Conservation (phyloP, 2,113 vertebrate genomes). For the Dasyurus viverrinus region DNA sequence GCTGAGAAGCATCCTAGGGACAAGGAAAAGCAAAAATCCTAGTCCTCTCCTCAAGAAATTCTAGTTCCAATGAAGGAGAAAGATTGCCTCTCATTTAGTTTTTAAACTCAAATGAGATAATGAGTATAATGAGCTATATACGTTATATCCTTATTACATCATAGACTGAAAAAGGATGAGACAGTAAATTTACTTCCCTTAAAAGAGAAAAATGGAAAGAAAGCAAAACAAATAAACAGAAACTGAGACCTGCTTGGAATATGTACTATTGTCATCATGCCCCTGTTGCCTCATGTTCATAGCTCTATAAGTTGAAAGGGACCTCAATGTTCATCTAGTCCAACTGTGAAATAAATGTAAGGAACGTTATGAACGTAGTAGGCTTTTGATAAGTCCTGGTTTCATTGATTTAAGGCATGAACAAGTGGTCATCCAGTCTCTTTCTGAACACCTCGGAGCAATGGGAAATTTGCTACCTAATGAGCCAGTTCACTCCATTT, state of each 20-base stretch:
- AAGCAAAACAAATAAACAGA: not conserved
- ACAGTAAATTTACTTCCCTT: not conserved
- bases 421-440: not conserved
- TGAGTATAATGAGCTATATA: not conserved
- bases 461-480: not conserved
- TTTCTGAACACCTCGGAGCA: not conserved
- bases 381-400: not conserved
- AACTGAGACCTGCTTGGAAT: not conserved
- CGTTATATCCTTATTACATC: not conserved
- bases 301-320: not conserved
- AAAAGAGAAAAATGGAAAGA: not conserved
- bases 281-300: not conserved
- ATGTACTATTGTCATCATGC: not conserved
- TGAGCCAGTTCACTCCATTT: not conserved
- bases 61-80: not conserved
- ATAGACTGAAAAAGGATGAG: not conserved
- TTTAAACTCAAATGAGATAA: not conserved
- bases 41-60: not conserved
- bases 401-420: not conserved
- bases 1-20: not conserved
- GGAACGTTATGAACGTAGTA: not conserved
- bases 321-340: not conserved
- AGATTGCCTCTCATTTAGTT: not conserved
- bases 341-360: not conserved
- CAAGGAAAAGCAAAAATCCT: not conserved